Percentiles rank a stretch among this genome's conserved stretches.
Evolutionary conservation across 2,888 invertebrate species (phyloP).

Genomic region (Euzetes globulus): DNA sequence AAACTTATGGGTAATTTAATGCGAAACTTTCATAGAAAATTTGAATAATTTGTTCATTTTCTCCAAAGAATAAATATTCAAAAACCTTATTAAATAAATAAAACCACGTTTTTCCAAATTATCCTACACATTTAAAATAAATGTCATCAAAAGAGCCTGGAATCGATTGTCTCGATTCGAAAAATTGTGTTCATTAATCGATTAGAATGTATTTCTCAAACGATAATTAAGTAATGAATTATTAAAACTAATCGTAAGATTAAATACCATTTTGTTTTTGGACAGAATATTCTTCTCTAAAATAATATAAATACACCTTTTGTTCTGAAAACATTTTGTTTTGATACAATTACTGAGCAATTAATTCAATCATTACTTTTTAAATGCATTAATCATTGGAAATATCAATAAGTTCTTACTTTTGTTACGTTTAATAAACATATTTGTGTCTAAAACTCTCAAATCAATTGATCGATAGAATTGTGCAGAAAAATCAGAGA

Average conservation of each 20-base stretch:
- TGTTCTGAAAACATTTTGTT: not conserved
- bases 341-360: conserved; percentile 9
- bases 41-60: not conserved
- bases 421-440: not conserved
- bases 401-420: too few species aligned
- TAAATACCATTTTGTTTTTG: not conserved
- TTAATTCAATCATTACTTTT: not conserved
- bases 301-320: not conserved
- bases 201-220: not conserved
- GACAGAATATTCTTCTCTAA: not conserved
- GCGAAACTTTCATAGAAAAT: not conserved
- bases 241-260: not conserved
- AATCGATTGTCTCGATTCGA: too few species aligned
- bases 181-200: not conserved
- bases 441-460: not conserved
- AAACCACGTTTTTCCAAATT: conserved; percentile 2
- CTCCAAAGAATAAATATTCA: not conserved
- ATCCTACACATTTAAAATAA: not conserved
- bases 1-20: too few species aligned
- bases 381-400: not conserved
- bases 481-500: not conserved
- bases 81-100: not conserved
- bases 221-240: not conserved
- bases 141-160: not conserved
- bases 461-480: not conserved